phyloP scores from a whole-genome alignment of 1,140 invertebrate species.

The Calliphora vicina region DNA sequence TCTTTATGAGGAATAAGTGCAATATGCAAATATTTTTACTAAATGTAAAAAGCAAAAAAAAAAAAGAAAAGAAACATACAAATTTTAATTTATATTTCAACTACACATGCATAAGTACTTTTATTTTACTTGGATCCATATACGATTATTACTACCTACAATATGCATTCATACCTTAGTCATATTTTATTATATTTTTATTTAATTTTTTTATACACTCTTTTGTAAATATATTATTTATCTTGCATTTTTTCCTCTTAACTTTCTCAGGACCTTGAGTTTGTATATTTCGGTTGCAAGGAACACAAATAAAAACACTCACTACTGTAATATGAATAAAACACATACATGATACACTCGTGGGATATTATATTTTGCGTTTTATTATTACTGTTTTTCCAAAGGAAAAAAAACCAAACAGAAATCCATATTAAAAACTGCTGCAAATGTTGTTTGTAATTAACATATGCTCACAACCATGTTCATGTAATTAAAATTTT shows the following conservation, averaged over 20 bases:
- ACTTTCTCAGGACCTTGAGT: not conserved
- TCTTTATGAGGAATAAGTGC: not conserved
- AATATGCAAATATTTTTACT: not conserved
- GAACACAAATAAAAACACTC: not conserved
- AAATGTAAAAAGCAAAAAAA: not conserved
- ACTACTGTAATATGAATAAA: not conserved
- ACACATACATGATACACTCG: not conserved
- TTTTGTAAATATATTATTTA: not conserved
- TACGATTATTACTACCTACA: not conserved
- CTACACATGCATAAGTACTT: not conserved
- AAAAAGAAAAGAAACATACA: not conserved
- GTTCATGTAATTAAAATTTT: constrained; percentile 29
- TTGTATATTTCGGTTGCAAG: not conserved
- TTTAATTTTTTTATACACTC: not conserved
- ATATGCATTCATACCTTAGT: not conserved
- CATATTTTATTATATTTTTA: not conserved
- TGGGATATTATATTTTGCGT: not conserved
- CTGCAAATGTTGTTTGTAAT: constrained; percentile 22
- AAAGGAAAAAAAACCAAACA: not conserved
- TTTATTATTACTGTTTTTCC: not conserved
- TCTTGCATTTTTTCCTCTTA: not conserved
- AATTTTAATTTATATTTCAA: constrained; percentile 28
- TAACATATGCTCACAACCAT: constrained; percentile 27
- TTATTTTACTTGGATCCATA: too few relatives aligned
- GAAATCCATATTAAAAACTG: not conserved